A percentile compares a stretch with the other conserved stretches of the same genome.
These are phyloP conservation scores for Eristalis intricaria DNA, from an alignment of 2,888 invertebrate species.

Conservation along the genomic window DNA sequence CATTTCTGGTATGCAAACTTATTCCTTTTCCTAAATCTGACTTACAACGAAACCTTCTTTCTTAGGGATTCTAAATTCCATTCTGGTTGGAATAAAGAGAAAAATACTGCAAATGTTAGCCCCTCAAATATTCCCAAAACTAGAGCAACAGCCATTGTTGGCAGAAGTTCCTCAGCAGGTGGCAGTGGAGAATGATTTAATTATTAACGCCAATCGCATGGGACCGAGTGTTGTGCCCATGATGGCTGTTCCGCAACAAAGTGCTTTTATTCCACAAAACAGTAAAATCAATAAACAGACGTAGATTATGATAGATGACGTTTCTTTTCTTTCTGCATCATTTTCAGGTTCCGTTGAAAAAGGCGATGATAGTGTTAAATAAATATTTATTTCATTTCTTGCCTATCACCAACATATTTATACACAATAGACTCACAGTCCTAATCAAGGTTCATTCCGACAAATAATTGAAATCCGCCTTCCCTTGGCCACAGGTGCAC, in stretches of 20 bases:
- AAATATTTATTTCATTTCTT: neutral
- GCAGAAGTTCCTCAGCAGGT: slow-evolving; percentile 35
- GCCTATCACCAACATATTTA: neutral
- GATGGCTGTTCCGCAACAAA: slow-evolving; percentile 37
- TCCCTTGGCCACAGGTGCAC: slow-evolving; percentile 83
- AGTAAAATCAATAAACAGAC: slow-evolving; percentile 26
- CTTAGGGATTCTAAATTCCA: slow-evolving; percentile 66
- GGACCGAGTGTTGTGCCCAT: slow-evolving; percentile 39
- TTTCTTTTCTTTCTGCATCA: neutral
- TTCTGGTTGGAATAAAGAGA: slow-evolving; percentile 49
- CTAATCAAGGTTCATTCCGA: slow-evolving; percentile 85
- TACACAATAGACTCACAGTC: neutral
- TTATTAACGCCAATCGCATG: slow-evolving; percentile 63
- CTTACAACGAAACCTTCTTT: neutral
- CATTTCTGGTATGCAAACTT: slow-evolving; percentile 85
- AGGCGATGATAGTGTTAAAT: neutral
- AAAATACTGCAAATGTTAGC: slow-evolving; percentile 36
- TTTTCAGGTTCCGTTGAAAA: neutral
- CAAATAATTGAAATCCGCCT: slow-evolving; percentile 92
- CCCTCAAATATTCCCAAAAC: slow-evolving; percentile 44
- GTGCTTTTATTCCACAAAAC: slow-evolving; percentile 8
- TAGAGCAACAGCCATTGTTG: neutral
- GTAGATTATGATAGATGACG: neutral
- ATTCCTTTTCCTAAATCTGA: neutral
- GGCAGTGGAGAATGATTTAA: slow-evolving; percentile 55